These are phyloP conservation scores for Calliphora vicina DNA, from an alignment of 1,140 invertebrate genomes.

Conservation along the genomic window DNA sequence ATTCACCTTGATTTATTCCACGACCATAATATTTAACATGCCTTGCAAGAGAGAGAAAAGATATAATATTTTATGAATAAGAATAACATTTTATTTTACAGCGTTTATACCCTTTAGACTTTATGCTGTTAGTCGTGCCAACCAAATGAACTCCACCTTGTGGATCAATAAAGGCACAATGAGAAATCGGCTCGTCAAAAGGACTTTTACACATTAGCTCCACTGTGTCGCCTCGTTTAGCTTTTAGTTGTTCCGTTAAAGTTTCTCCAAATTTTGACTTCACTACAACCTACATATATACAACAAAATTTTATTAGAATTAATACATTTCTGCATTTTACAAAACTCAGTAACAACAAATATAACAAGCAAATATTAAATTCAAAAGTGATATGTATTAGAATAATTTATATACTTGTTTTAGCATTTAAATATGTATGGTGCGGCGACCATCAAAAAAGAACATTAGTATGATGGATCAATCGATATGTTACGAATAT, in stretches of 20 bases:
- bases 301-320: no score
- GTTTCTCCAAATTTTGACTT: slow-evolving; percentile 37
- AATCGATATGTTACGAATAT: no score
- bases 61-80: not conserved
- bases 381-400: no score
- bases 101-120: slow-evolving; percentile 36
- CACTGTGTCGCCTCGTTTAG: slow-evolving; percentile 22
- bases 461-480: no score
- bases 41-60: slow-evolving; percentile 1
- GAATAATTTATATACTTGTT: no score
- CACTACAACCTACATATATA: slow-evolving; percentile 39
- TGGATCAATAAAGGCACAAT: slow-evolving; percentile 41
- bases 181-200: slow-evolving; percentile 39
- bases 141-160: slow-evolving; percentile 37
- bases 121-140: slow-evolving; percentile 34
- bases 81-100: not conserved
- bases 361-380: no score
- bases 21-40: slow-evolving; percentile 41
- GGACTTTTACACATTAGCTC: slow-evolving; percentile 39
- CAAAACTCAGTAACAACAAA: no score
- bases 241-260: slow-evolving; percentile 29
- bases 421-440: no score
- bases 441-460: no score
- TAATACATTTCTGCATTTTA: no score
- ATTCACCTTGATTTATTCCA: slow-evolving; percentile 38